Percentiles rank a stretch among this genome's conserved stretches.
Conservation (phyloP, 92 coral and sea anemone genomes). For the Actinostola sp. region DNA sequence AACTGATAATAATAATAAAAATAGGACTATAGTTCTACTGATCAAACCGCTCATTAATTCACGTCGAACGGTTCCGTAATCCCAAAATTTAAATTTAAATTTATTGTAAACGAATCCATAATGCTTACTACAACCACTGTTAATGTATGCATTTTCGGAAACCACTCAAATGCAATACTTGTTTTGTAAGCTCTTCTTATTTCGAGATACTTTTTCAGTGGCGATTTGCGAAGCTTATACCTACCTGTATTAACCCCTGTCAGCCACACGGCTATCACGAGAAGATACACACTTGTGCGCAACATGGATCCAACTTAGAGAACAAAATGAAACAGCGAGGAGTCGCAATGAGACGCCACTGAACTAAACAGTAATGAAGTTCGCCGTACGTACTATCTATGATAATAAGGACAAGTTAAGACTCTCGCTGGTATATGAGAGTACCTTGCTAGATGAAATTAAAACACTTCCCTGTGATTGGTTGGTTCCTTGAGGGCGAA, state of each 20-base stretch:
- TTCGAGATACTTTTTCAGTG: neutral
- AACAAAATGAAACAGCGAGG: conserved; percentile 3
- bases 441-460: conserved; percentile 18
- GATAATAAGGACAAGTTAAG: conserved; percentile 2
- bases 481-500: conserved; percentile 20
- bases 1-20: no score
- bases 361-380: conserved; percentile 2
- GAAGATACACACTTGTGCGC: neutral
- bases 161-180: no score
- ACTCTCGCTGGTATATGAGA: conserved; percentile 16
- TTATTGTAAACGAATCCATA: no score
- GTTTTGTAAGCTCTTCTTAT: neutral
- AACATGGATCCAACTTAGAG: neutral
- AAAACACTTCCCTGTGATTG: conserved; percentile 10
- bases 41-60: no score
- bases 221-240: neutral
- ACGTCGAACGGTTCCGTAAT: no score
- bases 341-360: conserved; percentile 4
- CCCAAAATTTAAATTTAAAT: no score
- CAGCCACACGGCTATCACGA: neutral
- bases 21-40: no score
- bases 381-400: neutral
- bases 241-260: neutral
- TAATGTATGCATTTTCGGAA: no score
- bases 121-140: no score